Evolutionary conservation across 2,113 vertebrate species (phyloP).

Genomic region (Odobenus rosmarus): DNA sequence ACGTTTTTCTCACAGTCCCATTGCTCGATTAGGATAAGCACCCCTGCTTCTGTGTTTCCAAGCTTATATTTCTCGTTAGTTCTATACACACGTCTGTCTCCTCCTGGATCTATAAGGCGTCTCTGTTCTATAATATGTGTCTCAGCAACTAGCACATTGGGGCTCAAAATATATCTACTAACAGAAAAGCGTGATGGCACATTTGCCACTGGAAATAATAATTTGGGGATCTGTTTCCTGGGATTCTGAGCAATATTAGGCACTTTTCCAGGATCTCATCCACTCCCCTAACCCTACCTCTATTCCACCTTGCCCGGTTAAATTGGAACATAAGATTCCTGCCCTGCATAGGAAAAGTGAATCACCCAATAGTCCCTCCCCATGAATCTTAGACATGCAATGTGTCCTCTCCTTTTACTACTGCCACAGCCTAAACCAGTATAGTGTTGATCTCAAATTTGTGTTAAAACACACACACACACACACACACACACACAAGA

Average conservation of each 20-base stretch:
- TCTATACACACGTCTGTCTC: not conserved
- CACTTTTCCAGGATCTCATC: not conserved
- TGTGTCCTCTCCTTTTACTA: not conserved
- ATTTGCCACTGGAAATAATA: not conserved
- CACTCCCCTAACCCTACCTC: not conserved
- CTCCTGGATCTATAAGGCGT: no score
- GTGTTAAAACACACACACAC: not conserved
- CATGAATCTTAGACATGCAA: not conserved
- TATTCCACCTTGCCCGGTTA: not conserved
- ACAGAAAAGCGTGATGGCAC: not conserved
- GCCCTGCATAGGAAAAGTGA: not conserved
- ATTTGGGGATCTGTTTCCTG: not conserved
- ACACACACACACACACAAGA: not conserved
- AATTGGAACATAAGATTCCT: not conserved
- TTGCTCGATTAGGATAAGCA: not conserved
- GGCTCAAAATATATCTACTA: not conserved
- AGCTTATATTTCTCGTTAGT: not conserved
- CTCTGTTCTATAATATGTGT: not conserved
- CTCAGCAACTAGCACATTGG: not conserved
- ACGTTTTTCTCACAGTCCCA: accelerated
- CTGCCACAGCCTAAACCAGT: no score
- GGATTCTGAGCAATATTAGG: not conserved
- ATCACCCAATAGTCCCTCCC: not conserved
- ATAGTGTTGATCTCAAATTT: not conserved
- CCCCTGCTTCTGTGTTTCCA: not conserved